Base-by-base conservation (phyloP, 2,113 vertebrate genomes). In the Archocentrus centrarchus region DNA sequence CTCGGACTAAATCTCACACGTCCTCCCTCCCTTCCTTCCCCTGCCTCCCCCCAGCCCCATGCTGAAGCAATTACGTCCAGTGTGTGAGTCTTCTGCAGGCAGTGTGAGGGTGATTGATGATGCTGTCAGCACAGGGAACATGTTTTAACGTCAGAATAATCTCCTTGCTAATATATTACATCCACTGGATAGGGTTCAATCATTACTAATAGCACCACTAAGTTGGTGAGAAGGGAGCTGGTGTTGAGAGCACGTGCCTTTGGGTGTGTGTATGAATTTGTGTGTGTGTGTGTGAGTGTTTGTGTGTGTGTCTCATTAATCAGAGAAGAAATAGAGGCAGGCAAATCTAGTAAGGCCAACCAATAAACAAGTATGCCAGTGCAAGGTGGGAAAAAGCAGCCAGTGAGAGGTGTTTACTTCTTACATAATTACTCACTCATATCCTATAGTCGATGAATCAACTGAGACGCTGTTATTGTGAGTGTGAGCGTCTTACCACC, bases 81-180 rank as follows among this genome's bases (percentile, higher is more conserved):
- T 60, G 79, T 78, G 62, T 75, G 80, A 89, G 92, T 94, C 91
- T 94, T 95, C 94, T 90, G 95, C 88, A 90, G 91, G 94, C 93
- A 88, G 88, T 93, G 93, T 93, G 95, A 96, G 90, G 86, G 85
- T 96, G 93, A 96, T 96, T 96, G 94, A 96, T 97, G 93, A 96
- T 93, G 92, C 88, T 96, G 93, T 96, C 93, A 95, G 81, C 86
- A 39, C 77, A 91, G 88, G 91, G 93, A 95, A 95, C 92, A 95
- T 95, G 94, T 94, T 94, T 94, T 92, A 94, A 95, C 94, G 87
- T 95, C 95, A 94, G 93, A 95, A 95, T 96, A 95, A 95, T 94
- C 94, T 95, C 87, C 91, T 91, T 94, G 94, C 94, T 95, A 96
- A 96, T 95, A 95, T 94, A 95, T 96, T 95, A 95, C 94, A 95